phyloP scores from a whole-genome alignment of 1,140 invertebrate species.

The Mamestra configurata region DNA sequence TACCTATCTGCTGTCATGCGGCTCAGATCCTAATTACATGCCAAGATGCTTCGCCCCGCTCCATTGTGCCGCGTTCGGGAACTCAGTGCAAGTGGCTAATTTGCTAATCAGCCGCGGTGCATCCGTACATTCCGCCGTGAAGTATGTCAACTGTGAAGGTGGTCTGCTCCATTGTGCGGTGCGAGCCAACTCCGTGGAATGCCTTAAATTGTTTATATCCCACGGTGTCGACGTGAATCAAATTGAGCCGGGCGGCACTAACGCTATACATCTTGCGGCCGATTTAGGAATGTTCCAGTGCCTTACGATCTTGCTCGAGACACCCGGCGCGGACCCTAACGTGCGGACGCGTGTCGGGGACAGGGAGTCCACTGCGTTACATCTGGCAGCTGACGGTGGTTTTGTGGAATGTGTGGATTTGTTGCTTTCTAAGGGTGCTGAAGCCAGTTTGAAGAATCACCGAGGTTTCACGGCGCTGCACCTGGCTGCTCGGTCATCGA shows the following conservation, averaged over 20 bases:
- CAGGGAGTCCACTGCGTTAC: constrained; percentile 92
- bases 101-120: constrained; percentile 91
- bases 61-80: constrained; percentile 94
- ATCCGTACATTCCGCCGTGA: constrained; percentile 88
- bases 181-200: constrained; percentile 92
- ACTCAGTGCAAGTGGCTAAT: constrained; percentile 92
- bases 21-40: constrained; percentile 90
- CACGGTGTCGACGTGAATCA: constrained; percentile 91
- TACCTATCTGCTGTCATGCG: constrained; percentile 90
- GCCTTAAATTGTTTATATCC: constrained; percentile 91
- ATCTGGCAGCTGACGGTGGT: constrained; percentile 94
- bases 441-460: constrained; percentile 91
- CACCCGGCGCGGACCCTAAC: constrained; percentile 89
- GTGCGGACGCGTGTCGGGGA: constrained; percentile 90
- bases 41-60: constrained; percentile 92
- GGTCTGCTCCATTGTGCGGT: constrained; percentile 94
- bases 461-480: constrained; percentile 94
- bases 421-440: constrained; percentile 92
- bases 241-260: constrained; percentile 91
- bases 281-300: constrained; percentile 92
- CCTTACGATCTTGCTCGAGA: constrained; percentile 91
- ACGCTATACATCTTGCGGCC: constrained; percentile 93
- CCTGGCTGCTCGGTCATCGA: constrained; percentile 92
- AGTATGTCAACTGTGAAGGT: constrained; percentile 91
- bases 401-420: constrained; percentile 92